phyloP scores from a whole-genome alignment of 1,140 invertebrate genomes.

The Zelostemma sp. region DNA sequence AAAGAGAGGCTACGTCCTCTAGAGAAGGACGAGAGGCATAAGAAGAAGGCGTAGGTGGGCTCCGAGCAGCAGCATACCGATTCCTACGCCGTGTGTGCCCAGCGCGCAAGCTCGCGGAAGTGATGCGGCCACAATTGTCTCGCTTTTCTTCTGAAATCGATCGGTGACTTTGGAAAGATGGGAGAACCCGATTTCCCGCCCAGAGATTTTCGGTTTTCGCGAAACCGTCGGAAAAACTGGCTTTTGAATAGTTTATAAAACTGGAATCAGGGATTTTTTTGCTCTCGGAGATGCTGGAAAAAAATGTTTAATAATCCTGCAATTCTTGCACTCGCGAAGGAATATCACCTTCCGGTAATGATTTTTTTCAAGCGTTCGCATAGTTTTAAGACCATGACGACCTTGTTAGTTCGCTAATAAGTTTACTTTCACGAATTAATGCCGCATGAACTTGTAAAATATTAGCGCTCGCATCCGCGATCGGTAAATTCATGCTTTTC shows the following conservation, averaged over 20 bases:
- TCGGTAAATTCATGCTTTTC: conserved; percentile 22
- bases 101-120: conserved; percentile 16
- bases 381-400: conserved; percentile 11
- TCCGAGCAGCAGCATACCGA: conserved; percentile 17
- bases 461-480: background rate
- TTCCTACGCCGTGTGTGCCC: background rate
- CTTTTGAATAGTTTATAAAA: too few relatives aligned
- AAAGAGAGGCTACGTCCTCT: conserved; percentile 34
- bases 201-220: too few relatives aligned
- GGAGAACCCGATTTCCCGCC: too few relatives aligned
- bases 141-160: conserved; percentile 37
- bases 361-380: background rate
- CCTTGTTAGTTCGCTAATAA: conserved; percentile 20
- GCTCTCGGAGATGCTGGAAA: too few relatives aligned
- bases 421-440: conserved; percentile 37
- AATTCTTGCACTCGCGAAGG: too few relatives aligned
- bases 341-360: conserved; percentile 32
- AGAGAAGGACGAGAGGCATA: conserved; percentile 27
- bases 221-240: too few relatives aligned
- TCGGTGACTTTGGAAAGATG: too few relatives aligned
- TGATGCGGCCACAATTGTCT: conserved; percentile 31
- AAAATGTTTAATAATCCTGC: too few relatives aligned
- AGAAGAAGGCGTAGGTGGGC: conserved; percentile 40
- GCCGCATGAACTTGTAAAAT: conserved; percentile 16
- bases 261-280: too few relatives aligned